Evolutionary conservation across 2,888 invertebrate species (phyloP).

Genomic region (Emmelina monodactyla): DNA sequence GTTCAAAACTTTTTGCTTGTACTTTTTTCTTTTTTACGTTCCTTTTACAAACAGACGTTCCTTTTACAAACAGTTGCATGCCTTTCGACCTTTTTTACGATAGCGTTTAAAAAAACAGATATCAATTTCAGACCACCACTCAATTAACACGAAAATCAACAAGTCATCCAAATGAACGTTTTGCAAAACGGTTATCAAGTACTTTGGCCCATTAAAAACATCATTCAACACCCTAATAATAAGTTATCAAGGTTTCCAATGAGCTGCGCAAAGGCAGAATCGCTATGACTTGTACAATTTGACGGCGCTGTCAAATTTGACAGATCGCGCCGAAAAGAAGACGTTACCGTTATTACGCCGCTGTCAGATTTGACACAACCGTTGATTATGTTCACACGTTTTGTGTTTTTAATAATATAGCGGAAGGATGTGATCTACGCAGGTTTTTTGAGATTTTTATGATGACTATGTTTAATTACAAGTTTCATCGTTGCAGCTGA

Average conservation of each 20-base stretch:
- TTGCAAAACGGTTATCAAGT: not conserved
- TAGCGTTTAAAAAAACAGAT: too few relatives aligned
- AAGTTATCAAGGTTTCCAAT: constrained; percentile 37
- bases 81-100: too few relatives aligned
- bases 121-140: too few relatives aligned
- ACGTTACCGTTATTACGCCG: constrained; percentile 29
- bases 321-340: constrained; percentile 37
- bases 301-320: constrained; percentile 39
- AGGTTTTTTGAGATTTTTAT: too few relatives aligned
- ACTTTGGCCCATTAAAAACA: not conserved
- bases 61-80: too few relatives aligned
- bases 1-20: too few relatives aligned
- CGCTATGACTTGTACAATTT: constrained; percentile 36
- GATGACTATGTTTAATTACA: too few relatives aligned
- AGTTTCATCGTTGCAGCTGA: too few relatives aligned
- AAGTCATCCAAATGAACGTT: not conserved
- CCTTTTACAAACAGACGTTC: too few relatives aligned
- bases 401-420: constrained; percentile 45
- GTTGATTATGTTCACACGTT: constrained; percentile 50
- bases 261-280: constrained; percentile 31
- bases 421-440: too few relatives aligned
- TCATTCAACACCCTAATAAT: constrained; percentile 42
- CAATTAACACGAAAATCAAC: not conserved
- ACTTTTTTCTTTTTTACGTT: too few relatives aligned
- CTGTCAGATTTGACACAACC: constrained; percentile 43